These are phyloP conservation scores for Dryococelus australis DNA, from an alignment of 2,888 invertebrate genomes.

Conservation along the genomic window DNA sequence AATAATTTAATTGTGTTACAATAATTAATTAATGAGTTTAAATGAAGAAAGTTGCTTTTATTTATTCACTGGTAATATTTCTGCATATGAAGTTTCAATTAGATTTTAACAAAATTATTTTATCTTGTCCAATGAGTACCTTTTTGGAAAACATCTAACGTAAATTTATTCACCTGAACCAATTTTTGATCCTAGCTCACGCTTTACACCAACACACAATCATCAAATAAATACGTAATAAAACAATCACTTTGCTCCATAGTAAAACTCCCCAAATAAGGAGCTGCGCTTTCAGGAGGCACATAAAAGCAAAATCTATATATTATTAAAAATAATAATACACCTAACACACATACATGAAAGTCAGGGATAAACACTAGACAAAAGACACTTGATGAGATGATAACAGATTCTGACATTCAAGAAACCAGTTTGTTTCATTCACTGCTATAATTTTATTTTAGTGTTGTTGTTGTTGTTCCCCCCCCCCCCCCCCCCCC, in stretches of 20 bases:
- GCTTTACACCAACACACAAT: neutral
- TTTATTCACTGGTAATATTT: neutral
- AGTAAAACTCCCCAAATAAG: neutral
- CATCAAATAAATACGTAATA: neutral
- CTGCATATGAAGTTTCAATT: neutral
- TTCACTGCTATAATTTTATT: slow-evolving; percentile 4
- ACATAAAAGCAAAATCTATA: neutral
- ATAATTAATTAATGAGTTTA: neutral
- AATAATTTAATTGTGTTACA: too few species aligned
- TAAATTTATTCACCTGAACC: neutral
- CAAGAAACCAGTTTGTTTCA: slow-evolving; percentile 30
- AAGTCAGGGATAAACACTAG: slow-evolving; percentile 79
- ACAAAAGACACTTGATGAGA: slow-evolving; percentile 76
- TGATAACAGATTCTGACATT: slow-evolving; percentile 38
- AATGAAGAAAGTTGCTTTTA: neutral
- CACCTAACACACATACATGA: slow-evolving; percentile 70
- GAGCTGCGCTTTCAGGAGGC: neutral
- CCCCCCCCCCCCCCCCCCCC: too few species aligned
- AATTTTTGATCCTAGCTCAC: neutral
- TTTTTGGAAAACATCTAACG: too few species aligned
- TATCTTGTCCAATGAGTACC: neutral
- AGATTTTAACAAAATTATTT: neutral
- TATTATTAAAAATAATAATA: slow-evolving; percentile 13
- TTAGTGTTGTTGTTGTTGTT: neutral
- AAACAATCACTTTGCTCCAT: neutral